Evolutionary conservation across 2,888 invertebrate genomes (phyloP).

Genomic region (Meteorus cinctellus): DNA sequence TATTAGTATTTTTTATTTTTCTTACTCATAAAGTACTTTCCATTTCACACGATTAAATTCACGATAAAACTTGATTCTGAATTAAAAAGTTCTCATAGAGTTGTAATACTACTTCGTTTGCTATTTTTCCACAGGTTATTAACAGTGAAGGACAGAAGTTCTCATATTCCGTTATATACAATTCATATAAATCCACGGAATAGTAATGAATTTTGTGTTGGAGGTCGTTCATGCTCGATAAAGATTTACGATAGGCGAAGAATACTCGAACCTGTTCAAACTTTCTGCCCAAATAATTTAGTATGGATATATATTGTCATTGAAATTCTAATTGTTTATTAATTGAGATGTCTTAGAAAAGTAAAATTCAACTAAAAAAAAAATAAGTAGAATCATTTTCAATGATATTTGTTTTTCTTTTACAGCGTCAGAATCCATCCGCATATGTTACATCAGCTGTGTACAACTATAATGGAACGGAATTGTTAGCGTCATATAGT

Average conservation of each 20-base stretch:
- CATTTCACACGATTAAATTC: no score
- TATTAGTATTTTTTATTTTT: no score
- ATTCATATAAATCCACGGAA: constrained; percentile 89
- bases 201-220: constrained; percentile 85
- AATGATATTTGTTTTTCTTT: constrained; percentile 12
- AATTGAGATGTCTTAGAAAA: background rate
- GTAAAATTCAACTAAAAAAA: no score
- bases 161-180: constrained; percentile 87
- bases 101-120: constrained; percentile 10
- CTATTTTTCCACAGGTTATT: constrained; percentile 74
- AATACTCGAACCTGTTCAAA: constrained; percentile 74
- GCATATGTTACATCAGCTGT: constrained; percentile 90
- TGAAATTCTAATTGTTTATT: background rate
- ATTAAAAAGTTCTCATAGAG: no score
- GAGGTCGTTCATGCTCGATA: constrained; percentile 87
- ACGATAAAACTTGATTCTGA: no score
- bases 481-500: constrained; percentile 94
- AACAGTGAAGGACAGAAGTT: constrained; percentile 76
- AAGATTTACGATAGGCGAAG: constrained; percentile 85
- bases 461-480: constrained; percentile 92
- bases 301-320: constrained; percentile 61
- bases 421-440: constrained; percentile 65
- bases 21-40: no score
- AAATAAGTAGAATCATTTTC: background rate
- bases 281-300: constrained; percentile 79